Conservation (phyloP, 2,797 vertebrate species). For the Sylvia borin region DNA sequence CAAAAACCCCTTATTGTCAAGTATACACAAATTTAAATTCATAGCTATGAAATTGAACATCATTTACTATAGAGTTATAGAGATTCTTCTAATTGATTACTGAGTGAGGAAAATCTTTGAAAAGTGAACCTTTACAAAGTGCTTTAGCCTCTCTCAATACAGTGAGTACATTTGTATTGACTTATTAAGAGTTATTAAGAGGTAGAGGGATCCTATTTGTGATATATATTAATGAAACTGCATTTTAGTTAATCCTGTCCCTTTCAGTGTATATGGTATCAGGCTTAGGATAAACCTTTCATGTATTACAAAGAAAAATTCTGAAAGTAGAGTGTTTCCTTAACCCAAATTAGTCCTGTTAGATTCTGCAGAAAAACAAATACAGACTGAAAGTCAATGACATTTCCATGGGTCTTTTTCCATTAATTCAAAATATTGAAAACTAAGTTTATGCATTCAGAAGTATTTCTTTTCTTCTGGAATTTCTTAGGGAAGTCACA, state of each 20-base stretch:
- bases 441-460: not conserved
- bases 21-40: not conserved
- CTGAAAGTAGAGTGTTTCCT: not conserved
- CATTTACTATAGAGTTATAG: not conserved
- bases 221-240: not conserved
- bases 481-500: not conserved
- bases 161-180: not conserved
- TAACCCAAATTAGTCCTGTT: not conserved
- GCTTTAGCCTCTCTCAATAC: not conserved
- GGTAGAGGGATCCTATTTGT: not conserved
- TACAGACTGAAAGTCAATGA: not conserved
- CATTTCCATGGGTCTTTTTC: not conserved
- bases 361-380: not conserved
- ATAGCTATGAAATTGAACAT: not conserved
- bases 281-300: not conserved
- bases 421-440: not conserved
- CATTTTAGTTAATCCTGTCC: not conserved
- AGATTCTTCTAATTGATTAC: not conserved
- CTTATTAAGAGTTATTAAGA: not conserved
- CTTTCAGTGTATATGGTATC: not conserved
- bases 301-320: not conserved
- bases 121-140: not conserved
- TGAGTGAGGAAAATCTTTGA: not conserved
- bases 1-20: not conserved
- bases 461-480: not conserved